Conservation (phyloP, 2,888 invertebrate species). For the Tholera decimalis region DNA sequence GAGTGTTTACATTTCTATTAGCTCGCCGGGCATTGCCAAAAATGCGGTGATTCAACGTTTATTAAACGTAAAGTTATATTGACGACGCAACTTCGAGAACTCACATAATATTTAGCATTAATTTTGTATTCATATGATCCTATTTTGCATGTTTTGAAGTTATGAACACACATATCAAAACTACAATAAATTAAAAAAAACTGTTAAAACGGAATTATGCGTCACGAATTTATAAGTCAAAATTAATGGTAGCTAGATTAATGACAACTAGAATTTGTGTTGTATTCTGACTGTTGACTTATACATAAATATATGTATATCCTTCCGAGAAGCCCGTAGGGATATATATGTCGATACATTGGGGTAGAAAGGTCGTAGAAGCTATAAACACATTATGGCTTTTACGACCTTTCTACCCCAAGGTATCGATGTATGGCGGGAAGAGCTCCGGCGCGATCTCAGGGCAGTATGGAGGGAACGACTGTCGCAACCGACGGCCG, state of each 20-base stretch:
- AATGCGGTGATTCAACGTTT: constrained; percentile 72
- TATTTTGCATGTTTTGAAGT: not conserved
- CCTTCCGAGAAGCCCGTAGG: not conserved
- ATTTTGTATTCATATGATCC: not conserved
- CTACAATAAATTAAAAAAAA: not conserved
- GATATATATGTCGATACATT: too few relatives aligned
- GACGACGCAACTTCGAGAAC: constrained; percentile 24
- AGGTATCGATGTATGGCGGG: too few relatives aligned
- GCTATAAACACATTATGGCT: too few relatives aligned
- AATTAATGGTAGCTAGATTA: not conserved
- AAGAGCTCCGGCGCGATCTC: too few relatives aligned
- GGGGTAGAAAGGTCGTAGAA: too few relatives aligned
- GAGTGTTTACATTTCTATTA: constrained; percentile 81
- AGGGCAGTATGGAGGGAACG: too few relatives aligned
- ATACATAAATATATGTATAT: too few relatives aligned
- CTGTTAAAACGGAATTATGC: not conserved
- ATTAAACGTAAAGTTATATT: constrained; percentile 41
- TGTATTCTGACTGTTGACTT: not conserved
- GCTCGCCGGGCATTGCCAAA: constrained; percentile 70
- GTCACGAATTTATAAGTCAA: not conserved
- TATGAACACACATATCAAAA: not conserved
- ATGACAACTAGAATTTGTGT: not conserved
- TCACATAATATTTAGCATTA: constrained; percentile 4
- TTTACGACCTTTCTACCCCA: too few relatives aligned
- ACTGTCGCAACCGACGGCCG: too few relatives aligned